Evolutionary conservation across 2,888 invertebrate species (phyloP).

Genomic region (Campoplex capitator): DNA sequence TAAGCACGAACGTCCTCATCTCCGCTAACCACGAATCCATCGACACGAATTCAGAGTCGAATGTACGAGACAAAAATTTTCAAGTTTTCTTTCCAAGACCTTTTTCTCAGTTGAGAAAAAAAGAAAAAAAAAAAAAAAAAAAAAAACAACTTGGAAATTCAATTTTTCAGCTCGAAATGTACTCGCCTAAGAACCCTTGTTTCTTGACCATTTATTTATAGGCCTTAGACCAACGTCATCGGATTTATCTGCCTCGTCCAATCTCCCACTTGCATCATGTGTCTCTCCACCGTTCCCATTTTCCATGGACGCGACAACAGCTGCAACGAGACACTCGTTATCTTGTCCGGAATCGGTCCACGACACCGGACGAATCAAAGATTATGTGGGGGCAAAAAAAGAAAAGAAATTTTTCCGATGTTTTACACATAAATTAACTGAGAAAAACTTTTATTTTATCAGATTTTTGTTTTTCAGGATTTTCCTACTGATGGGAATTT

Average conservation of each 20-base stretch:
- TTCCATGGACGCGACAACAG: constrained; percentile 14
- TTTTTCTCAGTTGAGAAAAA: not conserved
- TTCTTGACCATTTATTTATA: not conserved
- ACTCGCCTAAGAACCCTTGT: not conserved
- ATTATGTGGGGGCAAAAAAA: not conserved
- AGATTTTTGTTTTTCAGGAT: not conserved
- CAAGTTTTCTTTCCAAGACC: constrained; percentile 30
- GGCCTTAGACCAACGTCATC: not conserved
- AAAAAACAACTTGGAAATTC: not conserved
- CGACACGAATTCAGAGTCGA: not conserved
- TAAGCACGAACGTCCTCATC: constrained; percentile 14
- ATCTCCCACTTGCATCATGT: not conserved
- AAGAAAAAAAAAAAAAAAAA: not conserved
- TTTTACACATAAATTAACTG: constrained; percentile 68
- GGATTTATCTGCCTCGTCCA: not conserved
- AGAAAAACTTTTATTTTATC: not conserved
- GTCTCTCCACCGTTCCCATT: not conserved
- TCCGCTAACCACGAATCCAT: constrained; percentile 21
- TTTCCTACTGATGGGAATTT: too few relatives aligned
- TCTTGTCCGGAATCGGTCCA: not conserved
- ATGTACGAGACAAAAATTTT: constrained; percentile 60
- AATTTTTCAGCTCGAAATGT: not conserved
- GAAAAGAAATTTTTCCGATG: not conserved
- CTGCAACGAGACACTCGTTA: constrained; percentile 14
- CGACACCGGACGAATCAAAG: constrained; percentile 4